Percentiles rank a stretch among this genome's conserved stretches.
Conservation (phyloP, 2,888 invertebrate genomes). For the Coleophora deauratella region DNA sequence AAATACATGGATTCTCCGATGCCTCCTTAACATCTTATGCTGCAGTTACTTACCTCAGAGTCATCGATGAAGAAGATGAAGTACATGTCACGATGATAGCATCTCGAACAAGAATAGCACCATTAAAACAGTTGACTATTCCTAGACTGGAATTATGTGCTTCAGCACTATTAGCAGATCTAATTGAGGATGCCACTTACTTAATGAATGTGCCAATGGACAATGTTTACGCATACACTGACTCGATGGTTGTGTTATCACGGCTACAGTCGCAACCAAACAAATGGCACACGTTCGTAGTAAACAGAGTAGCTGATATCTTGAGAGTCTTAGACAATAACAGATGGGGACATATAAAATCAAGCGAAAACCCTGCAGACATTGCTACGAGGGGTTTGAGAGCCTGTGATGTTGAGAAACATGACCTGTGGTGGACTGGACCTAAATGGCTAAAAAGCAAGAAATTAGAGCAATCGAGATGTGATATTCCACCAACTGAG, state of each 20-base stretch:
- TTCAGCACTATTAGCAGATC: slow-evolving; percentile 7
- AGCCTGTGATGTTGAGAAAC: slow-evolving; percentile 1
- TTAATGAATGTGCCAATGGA: slow-evolving; percentile 4
- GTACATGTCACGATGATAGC: slow-evolving; percentile 2
- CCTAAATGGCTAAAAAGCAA: slow-evolving; percentile 1
- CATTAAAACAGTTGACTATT: slow-evolving; percentile 5
- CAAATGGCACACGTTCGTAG: too few relatives aligned
- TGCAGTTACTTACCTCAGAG: slow-evolving; percentile 14
- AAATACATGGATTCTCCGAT: slow-evolving; percentile 17
- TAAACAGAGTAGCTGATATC: background rate
- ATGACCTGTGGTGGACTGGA: slow-evolving; percentile 15
- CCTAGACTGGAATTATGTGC: slow-evolving; percentile 13
- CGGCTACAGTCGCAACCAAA: too few relatives aligned
- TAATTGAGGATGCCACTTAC: slow-evolving; percentile 3
- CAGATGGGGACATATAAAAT: slow-evolving; percentile 1
- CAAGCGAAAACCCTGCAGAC: slow-evolving; percentile 5
- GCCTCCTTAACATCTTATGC: slow-evolving; percentile 16
- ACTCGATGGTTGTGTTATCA: too few relatives aligned
- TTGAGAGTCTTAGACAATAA: slow-evolving; percentile 4
- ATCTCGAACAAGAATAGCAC: slow-evolving; percentile 10
- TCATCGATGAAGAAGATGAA: background rate
- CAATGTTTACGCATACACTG: too few relatives aligned
- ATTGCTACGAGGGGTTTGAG: slow-evolving; percentile 5
- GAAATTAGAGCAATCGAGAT: background rate
- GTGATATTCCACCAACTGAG: background rate